These are phyloP conservation scores for Monopis laevigella DNA, from an alignment of 2,888 invertebrate genomes.

Conservation along the genomic window DNA sequence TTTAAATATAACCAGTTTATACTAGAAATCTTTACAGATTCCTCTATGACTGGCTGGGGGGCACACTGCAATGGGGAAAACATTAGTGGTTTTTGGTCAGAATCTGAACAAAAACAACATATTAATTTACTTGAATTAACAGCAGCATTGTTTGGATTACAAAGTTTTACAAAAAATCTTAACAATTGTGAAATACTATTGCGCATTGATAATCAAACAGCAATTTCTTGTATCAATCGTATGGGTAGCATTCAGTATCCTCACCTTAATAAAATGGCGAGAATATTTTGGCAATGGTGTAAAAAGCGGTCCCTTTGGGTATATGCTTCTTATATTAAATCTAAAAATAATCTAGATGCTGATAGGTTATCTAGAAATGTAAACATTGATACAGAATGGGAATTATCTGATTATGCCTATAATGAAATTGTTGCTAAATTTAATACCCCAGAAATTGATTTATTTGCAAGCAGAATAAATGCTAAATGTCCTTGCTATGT, in stretches of 20 bases:
- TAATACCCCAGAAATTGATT: constrained; percentile 6
- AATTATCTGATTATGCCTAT: not conserved
- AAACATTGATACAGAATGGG: constrained; percentile 15
- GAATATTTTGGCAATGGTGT: constrained; percentile 2
- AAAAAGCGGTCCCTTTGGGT: not conserved
- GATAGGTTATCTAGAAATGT: constrained; percentile 14
- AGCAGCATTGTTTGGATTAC: constrained; percentile 10
- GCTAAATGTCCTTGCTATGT: constrained; percentile 14
- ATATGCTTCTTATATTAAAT: constrained; percentile 14
- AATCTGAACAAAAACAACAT: constrained; percentile 4
- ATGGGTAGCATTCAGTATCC: constrained; percentile 4
- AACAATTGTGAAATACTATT: constrained; percentile 15
- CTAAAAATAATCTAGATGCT: constrained; percentile 15
- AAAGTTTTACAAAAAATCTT: constrained; percentile 13
- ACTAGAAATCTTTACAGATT: constrained; percentile 11
- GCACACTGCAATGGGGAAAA: constrained; percentile 4
- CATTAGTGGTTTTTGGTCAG: constrained; percentile 9
- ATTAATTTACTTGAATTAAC: constrained; percentile 12
- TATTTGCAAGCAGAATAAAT: constrained; percentile 14
- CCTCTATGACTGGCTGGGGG: constrained; percentile 12
- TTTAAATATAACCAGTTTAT: constrained; percentile 1
- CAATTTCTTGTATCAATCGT: constrained; percentile 17
- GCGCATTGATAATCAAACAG: constrained; percentile 20
- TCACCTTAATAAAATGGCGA: not conserved
- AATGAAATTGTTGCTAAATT: constrained; percentile 13